These are phyloP conservation scores for Mythimna impura DNA, from an alignment of 2,888 invertebrate species.

Conservation along the genomic window DNA sequence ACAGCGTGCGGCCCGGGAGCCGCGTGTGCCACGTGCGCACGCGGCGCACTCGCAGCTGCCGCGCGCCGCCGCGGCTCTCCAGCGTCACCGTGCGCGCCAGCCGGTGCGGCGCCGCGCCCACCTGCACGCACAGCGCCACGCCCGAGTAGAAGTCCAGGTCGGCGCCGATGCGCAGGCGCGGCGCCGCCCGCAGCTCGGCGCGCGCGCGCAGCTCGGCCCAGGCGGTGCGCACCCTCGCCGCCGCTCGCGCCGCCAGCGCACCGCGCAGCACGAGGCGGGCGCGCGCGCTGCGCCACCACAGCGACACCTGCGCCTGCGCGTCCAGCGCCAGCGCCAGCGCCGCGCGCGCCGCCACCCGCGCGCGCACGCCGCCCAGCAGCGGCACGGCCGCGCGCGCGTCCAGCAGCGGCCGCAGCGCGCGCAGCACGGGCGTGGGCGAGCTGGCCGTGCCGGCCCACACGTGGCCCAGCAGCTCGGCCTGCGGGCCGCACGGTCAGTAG, in stretches of 20 bases:
- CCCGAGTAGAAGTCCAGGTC: constrained; percentile 82
- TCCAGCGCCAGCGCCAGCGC: constrained; percentile 63
- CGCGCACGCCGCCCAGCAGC: constrained; percentile 56
- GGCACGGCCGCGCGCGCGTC: constrained; percentile 39
- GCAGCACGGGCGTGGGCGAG: constrained; percentile 76
- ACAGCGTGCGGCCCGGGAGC: constrained; percentile 76
- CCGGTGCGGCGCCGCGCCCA: constrained; percentile 55
- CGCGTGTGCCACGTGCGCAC: constrained; percentile 68
- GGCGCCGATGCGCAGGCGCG: constrained; percentile 66
- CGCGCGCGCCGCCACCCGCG: constrained; percentile 49
- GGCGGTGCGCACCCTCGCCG: constrained; percentile 66
- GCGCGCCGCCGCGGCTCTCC: constrained; percentile 14
- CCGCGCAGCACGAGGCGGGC: constrained; percentile 57
- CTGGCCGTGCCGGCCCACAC: constrained; percentile 84
- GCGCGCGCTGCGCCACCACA: constrained; percentile 61
- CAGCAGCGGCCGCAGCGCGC: constrained; percentile 64
- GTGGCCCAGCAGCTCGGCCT: constrained; percentile 81
- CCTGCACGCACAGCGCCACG: constrained; percentile 81
- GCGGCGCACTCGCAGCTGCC: constrained; percentile 55
- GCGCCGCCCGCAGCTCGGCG: constrained; percentile 40
- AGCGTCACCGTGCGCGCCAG: constrained; percentile 32
- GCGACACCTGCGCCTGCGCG: constrained; percentile 59
- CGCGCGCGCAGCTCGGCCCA: constrained; percentile 58
- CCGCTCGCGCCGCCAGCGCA: constrained; percentile 56
- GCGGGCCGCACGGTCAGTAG: constrained; percentile 17